Evolutionary conservation across 2,888 invertebrate genomes (phyloP), one percentile per base, ranked within the genome.

Genomic region (Dryococelus australis): DNA sequence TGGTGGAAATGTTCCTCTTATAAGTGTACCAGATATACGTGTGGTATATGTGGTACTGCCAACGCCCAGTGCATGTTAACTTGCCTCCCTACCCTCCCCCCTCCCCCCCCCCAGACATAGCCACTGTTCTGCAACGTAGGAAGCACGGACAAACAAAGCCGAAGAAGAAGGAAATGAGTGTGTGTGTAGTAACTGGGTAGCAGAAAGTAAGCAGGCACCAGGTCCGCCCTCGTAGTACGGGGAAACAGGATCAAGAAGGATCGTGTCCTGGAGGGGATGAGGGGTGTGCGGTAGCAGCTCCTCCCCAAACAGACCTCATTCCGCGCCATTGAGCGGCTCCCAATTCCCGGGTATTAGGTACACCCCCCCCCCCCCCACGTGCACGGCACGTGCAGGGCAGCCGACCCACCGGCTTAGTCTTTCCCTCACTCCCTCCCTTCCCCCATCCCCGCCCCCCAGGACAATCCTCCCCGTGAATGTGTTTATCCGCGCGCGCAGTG

Each of bases 271-370:
- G 35, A 4, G 35, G 35, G 35, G 51, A 8, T 3, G 51, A 1
- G 20, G 51, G 51, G 51, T 16, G 51, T 12, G 51, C 1, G 51
- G 51, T 12, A 20, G 51, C 2, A 8, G 51, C 51, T 51, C 51
- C 65, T 65, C 65, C 24, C 65, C 65, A 65, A 65, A 65, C 65
- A 65, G 65, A 65, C 65, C 65, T 65, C 65, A 65, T 65, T 65
- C 65, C 65, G 65, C 65, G 65, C 65, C 65, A 65, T 65, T 65
- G 65, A 65, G 65, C 65, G 65, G 65, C 65, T 65, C 65, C 65
- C 65, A 65, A 65, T 65, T 65, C 65, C 65, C 65, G 65, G 65
- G 65, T 8, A 65, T 65, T 65, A 65, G 13, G 13, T 20, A 16
- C 6, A 8, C 65, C 65, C 65, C 65, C n/a, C 0, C 65, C 65